A percentile compares a stretch with the other conserved stretches of the same genome.
Conservation (phyloP, 2,113 vertebrate genomes). For the Erythrocercus mccallii region DNA sequence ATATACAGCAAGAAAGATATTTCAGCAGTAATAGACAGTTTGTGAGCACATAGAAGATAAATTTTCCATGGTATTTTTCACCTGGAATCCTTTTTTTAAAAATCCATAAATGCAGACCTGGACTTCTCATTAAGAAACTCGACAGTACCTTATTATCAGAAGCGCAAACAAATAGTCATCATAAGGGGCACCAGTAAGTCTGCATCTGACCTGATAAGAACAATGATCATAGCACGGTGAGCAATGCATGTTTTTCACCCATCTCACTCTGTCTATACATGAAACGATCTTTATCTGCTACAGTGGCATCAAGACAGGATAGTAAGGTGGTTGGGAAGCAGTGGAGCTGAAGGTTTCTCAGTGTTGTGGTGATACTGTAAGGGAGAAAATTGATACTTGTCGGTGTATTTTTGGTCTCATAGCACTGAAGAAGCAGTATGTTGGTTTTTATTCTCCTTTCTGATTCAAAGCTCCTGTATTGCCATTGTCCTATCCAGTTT, state of each 20-base stretch:
- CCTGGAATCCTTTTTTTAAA: background rate
- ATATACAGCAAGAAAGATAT: background rate
- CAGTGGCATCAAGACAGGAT: background rate
- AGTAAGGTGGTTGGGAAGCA: background rate
- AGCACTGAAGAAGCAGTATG: background rate
- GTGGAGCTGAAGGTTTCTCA: background rate
- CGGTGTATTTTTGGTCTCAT: background rate
- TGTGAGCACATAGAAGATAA: background rate
- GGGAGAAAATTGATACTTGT: background rate
- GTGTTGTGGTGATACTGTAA: background rate
- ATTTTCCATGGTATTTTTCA: slow-evolving; percentile 1
- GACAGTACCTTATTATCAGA: background rate
- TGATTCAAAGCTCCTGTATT: background rate
- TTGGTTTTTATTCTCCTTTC: background rate
- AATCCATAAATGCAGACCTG: background rate
- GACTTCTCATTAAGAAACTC: background rate
- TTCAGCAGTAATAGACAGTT: background rate
- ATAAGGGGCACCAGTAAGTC: slow-evolving; percentile 25
- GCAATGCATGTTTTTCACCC: slow-evolving; percentile 36
- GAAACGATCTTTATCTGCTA: background rate
- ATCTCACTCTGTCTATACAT: background rate
- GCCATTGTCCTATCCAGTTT: background rate
- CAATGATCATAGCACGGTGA: slow-evolving; percentile 52
- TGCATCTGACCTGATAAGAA: slow-evolving; percentile 36
- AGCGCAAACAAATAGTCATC: background rate